phyloP scores from a whole-genome alignment of 2,888 invertebrate species.

The Parthenolecanium corni region DNA sequence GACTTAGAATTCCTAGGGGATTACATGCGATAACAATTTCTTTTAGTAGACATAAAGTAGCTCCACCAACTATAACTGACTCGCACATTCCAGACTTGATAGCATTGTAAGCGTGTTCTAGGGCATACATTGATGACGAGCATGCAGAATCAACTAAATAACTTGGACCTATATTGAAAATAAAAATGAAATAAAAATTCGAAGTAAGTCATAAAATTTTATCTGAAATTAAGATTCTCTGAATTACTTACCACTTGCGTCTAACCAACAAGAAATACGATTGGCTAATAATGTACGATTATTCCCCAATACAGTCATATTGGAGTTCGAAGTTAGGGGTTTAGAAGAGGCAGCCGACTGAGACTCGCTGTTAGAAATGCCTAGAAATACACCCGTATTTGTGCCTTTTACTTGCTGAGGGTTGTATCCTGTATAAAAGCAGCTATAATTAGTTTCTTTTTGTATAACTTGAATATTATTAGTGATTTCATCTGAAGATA shows the following conservation, averaged over 20 bases:
- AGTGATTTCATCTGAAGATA: no score
- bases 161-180: constrained; percentile 11
- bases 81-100: not conserved
- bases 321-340: not conserved
- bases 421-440: constrained; percentile 41
- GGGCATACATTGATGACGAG: not conserved
- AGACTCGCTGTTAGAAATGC: constrained; percentile 35
- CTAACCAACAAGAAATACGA: not conserved
- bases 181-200: no score
- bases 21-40: no score
- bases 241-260: not conserved
- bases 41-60: not conserved
- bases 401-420: constrained; percentile 40
- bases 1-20: not conserved
- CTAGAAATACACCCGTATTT: constrained; percentile 38
- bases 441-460: no score
- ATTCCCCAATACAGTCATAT: no score
- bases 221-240: no score
- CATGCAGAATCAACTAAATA: constrained; percentile 4
- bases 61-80: not conserved
- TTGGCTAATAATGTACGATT: not conserved
- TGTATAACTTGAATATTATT: no score
- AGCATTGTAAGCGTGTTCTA: not conserved
- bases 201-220: no score
- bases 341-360: no score